Percentiles rank a stretch among this genome's conserved stretches.
Conservation (phyloP, 2,113 vertebrate species). For the Turdus rufiventris region DNA sequence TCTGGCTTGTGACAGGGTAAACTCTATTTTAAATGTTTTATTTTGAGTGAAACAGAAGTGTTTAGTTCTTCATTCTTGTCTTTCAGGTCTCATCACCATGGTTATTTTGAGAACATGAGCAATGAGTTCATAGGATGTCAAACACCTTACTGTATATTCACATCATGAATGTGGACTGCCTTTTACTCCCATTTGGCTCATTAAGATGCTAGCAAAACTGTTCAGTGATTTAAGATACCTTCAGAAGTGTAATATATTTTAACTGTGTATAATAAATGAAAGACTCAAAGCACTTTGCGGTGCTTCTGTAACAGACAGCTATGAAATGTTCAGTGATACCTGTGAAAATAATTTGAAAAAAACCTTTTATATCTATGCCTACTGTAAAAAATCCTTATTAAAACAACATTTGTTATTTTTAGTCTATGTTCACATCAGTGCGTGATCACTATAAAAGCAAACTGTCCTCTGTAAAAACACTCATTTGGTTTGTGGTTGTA, state of each 20-base stretch:
- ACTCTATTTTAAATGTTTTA: not conserved
- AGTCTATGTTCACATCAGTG: constrained; percentile 64
- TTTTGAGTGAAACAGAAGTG: not conserved
- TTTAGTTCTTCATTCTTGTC: constrained; percentile 45
- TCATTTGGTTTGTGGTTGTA: constrained; percentile 36
- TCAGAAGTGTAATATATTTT: constrained; percentile 77
- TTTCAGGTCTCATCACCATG: constrained; percentile 97
- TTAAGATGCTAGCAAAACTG: constrained; percentile 61
- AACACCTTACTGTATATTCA: constrained; percentile 69
- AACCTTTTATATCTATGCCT: constrained; percentile 70
- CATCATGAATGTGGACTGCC: constrained; percentile 77
- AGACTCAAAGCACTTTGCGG: constrained; percentile 55
- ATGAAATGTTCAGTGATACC: constrained; percentile 66
- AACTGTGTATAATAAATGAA: constrained; percentile 74
- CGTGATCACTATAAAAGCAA: constrained; percentile 56
- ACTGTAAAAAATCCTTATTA: constrained; percentile 69
- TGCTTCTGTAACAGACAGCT: constrained; percentile 69
- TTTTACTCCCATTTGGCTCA: constrained; percentile 70
- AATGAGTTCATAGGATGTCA: constrained; percentile 55
- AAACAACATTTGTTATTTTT: constrained; percentile 68
- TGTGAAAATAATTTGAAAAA: constrained; percentile 68
- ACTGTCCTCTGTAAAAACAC: constrained; percentile 25
- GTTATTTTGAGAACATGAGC: constrained; percentile 87
- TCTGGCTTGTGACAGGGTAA: not conserved
- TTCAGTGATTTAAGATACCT: constrained; percentile 71